Base-by-base conservation (phyloP, 2,797 vertebrate species). In the Botia kubotai region DNA sequence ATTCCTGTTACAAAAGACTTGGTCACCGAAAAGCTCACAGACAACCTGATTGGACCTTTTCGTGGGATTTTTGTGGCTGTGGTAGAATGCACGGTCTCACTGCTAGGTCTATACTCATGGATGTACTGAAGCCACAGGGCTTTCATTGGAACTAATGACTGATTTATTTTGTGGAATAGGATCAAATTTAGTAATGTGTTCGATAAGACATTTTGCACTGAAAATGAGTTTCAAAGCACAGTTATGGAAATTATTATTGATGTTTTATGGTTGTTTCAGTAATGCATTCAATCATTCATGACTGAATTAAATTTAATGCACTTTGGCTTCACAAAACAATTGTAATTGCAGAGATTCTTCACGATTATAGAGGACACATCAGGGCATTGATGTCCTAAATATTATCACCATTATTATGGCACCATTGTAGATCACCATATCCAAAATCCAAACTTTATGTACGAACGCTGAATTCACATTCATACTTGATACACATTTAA, bases 1-100 rank as follows among this genome's bases (percentile, higher is more conserved):
- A 91, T 89, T 89, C 87, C 83, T 84, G 83, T 90, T 86, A 88
- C 88, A 90, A 88, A 87, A 82, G 78, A 77, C 48, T 72, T 74
- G 33, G 72, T 84, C 79, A 83, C 72, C 21, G 19, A 77, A 75
- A 77, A 79, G 75, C 69, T 46, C 75, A 46, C 70, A 83, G 76
- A 82, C 67, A 52, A 81, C 55, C 72, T 68, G 19, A 67, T 39
- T 17, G 1, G 23, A 57, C 53, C 48, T 7, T 33, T 75, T 58
- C 4, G 33, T 33, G 33, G 33, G 33, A 33, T 33, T 33, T 33
- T 33, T 50, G 53, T 68, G 53, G 21, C 36, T 4, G 17, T 36
- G 46, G 23, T 75, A 50, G 26, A 66, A 63, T 23, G 21, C 23
- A 5, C 55, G 0, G 14, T 68, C 50, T 72, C n/a, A 16, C 69